These are phyloP conservation scores for Tinea semifulvella DNA, from an alignment of 2,888 invertebrate species.

Conservation along the genomic window DNA sequence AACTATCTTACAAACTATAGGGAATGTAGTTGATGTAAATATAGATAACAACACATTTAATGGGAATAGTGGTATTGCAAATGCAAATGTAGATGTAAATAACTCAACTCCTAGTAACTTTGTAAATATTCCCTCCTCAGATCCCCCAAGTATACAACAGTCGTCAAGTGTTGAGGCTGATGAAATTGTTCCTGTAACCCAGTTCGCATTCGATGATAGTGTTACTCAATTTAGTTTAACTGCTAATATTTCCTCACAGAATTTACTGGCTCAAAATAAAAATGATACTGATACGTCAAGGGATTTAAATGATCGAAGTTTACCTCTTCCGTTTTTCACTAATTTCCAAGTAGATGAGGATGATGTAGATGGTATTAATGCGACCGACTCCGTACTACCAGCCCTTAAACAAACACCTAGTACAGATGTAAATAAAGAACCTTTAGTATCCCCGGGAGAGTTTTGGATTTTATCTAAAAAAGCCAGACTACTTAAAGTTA, in stretches of 20 bases:
- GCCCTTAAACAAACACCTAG: not conserved
- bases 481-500: constrained; percentile 58
- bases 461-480: constrained; percentile 57
- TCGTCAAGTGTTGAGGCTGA: not conserved
- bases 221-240: not conserved
- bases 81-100: constrained; percentile 24
- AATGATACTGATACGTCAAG: not conserved
- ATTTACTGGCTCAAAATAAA: not conserved
- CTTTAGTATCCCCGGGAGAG: constrained; percentile 39
- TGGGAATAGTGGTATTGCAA: constrained; percentile 26
- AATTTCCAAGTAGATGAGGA: constrained; percentile 36
- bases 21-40: constrained; percentile 40
- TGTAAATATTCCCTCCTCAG: constrained; percentile 5
- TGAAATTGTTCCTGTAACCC: constrained; percentile 8
- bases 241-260: not conserved
- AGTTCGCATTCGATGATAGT: constrained; percentile 29
- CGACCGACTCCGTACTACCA: not conserved
- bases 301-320: constrained; percentile 14
- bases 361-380: not conserved
- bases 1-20: constrained; percentile 39
- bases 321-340: constrained; percentile 41
- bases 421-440: not conserved
- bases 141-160: not conserved
- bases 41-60: constrained; percentile 45
- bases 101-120: constrained; percentile 17